phyloP scores from a whole-genome alignment of 1,140 invertebrate species.

The Brachionus calyciflorus region DNA sequence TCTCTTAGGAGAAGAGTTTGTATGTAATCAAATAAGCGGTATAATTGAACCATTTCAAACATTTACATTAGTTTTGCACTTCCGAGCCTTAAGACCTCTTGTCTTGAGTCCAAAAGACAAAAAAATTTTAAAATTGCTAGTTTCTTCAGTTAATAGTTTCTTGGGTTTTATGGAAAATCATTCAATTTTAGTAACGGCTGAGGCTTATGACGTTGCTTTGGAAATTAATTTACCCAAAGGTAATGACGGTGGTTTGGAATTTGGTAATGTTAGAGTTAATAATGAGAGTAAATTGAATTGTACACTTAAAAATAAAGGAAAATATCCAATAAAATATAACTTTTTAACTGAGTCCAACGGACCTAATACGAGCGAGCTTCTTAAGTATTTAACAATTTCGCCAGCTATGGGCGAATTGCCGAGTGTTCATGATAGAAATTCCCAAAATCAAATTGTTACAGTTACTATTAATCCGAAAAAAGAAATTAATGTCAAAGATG shows the following conservation, averaged over 20 bases:
- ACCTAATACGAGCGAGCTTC: neutral
- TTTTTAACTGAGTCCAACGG: constrained; percentile 8
- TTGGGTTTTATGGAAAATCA: constrained; percentile 48
- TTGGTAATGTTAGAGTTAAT: constrained; percentile 57
- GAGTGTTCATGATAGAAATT: constrained; percentile 15
- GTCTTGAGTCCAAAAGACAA: constrained; percentile 51
- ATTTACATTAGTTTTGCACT: constrained; percentile 57
- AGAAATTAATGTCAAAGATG: constrained; percentile 44
- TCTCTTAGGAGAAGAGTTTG: constrained; percentile 60
- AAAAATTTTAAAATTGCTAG: constrained; percentile 52
- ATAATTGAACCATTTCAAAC: constrained; percentile 57
- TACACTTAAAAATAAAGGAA: constrained; percentile 61
- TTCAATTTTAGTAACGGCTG: constrained; percentile 52
- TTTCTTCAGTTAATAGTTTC: constrained; percentile 42
- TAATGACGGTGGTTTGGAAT: constrained; percentile 60
- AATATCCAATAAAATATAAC: constrained; percentile 59
- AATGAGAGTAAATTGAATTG: constrained; percentile 59
- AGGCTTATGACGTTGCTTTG: constrained; percentile 61
- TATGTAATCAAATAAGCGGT: constrained; percentile 56
- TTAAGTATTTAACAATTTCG: constrained; percentile 36
- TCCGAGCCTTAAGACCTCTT: constrained; percentile 58
- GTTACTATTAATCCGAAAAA: neutral
- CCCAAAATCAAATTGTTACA: neutral
- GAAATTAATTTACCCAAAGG: constrained; percentile 63
- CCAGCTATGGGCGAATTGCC: constrained; percentile 7